A percentile compares a stretch with the other conserved stretches of the same genome.
These are phyloP conservation scores for Heliconius nattereri DNA, from an alignment of 1,140 invertebrate genomes.

Conservation along the genomic window DNA sequence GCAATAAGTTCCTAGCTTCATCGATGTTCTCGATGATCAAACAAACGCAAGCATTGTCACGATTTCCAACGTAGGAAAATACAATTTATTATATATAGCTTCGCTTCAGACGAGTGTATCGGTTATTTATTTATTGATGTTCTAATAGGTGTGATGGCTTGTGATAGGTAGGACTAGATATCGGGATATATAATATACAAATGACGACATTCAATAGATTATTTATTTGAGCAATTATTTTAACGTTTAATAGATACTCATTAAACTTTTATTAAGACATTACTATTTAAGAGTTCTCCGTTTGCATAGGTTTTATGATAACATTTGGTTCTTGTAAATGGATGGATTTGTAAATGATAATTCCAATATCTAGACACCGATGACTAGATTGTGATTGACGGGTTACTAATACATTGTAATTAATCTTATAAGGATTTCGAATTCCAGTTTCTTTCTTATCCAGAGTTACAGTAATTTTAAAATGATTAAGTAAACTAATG, in stretches of 20 bases:
- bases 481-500: slow-evolving; percentile 20
- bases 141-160: slow-evolving; percentile 74
- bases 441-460: slow-evolving; percentile 35
- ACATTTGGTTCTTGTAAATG: too few relatives aligned
- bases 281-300: not conserved
- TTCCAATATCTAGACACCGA: slow-evolving; percentile 21
- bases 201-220: not conserved
- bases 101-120: slow-evolving; percentile 57
- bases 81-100: slow-evolving; percentile 45
- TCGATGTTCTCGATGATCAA: not conserved
- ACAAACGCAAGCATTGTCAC: slow-evolving; percentile 24
- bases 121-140: slow-evolving; percentile 62
- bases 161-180: slow-evolving; percentile 49
- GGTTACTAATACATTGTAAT: slow-evolving; percentile 36
- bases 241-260: not conserved
- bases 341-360: not conserved
- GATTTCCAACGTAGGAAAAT: slow-evolving; percentile 35
- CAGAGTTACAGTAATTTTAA: slow-evolving; percentile 28
- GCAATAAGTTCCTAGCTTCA: slow-evolving; percentile 37
- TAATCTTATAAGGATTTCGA: slow-evolving; percentile 34
- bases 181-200: slow-evolving; percentile 7
- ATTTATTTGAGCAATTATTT: not conserved
- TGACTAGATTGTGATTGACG: slow-evolving; percentile 33
- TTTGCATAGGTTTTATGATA: not conserved
- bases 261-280: not conserved